Percentiles rank a stretch among this genome's conserved stretches.
phyloP scores from a whole-genome alignment of 2,113 vertebrate genomes.

The Pteropus alecto region DNA sequence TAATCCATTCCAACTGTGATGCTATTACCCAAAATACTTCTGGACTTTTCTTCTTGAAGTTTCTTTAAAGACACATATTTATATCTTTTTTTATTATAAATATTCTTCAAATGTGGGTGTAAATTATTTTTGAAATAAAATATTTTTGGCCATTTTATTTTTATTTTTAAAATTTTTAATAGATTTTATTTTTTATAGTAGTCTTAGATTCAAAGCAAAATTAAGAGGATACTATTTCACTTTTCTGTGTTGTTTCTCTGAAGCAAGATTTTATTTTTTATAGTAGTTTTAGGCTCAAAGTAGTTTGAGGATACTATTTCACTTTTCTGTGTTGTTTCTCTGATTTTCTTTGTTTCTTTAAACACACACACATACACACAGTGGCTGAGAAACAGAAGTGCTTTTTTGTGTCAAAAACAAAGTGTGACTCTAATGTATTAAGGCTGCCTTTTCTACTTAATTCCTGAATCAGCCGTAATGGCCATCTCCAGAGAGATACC shows the following conservation, averaged over 20 bases:
- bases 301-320: not conserved
- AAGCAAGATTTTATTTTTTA: not conserved
- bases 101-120: not conserved
- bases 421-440: conserved; percentile 3
- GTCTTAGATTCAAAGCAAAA: not conserved
- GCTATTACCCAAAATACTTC: not conserved
- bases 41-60: not conserved
- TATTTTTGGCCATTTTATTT: not conserved
- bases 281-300: not conserved
- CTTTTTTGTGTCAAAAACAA: conserved; percentile 16
- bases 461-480: not conserved
- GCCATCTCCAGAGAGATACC: conserved; percentile 3
- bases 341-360: not conserved
- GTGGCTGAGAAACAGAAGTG: not conserved
- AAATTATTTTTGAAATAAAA: conserved; percentile 43
- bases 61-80: conserved; percentile 15
- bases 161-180: not conserved
- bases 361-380: not conserved
- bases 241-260: not conserved
- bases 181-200: not conserved
- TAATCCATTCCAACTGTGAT: not conserved
- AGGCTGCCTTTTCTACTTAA: conserved; percentile 13
- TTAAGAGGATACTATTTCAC: not conserved
- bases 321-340: not conserved
- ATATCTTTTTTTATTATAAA: not conserved